Conservation (phyloP, 2,113 vertebrate species). For the Apodemus speciosus region DNA sequence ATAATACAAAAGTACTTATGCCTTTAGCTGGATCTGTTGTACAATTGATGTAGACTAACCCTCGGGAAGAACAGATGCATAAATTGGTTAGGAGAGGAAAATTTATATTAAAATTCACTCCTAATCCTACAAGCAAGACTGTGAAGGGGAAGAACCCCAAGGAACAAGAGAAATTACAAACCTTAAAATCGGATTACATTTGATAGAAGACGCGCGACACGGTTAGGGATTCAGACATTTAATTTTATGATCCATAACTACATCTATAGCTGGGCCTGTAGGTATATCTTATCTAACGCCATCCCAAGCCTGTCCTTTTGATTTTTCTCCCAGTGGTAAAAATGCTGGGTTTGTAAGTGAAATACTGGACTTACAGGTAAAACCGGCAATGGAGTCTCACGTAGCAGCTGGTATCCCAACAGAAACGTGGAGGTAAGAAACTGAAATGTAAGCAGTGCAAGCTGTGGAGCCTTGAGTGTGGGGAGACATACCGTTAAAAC, state of each 20-base stretch:
- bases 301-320: not conserved
- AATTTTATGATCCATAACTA: conserved; percentile 12
- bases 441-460: not conserved
- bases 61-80: not conserved
- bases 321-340: not conserved
- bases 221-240: conserved; percentile 21
- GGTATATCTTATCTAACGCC: not conserved
- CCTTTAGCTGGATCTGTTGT: not conserved
- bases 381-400: not conserved
- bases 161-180: conserved; percentile 43
- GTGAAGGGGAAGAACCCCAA: not conserved
- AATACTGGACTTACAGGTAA: not conserved
- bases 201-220: conserved; percentile 38
- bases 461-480: not conserved
- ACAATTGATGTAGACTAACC: not conserved
- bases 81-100: not conserved
- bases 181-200: conserved; percentile 43
- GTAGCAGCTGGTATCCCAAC: not conserved
- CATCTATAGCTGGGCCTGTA: not conserved
- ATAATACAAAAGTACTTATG: not conserved
- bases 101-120: conserved; percentile 42
- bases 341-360: not conserved
- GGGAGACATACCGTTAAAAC: not conserved
- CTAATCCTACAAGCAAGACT: not conserved
- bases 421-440: not conserved